Evolutionary conservation across 2,113 vertebrate genomes (phyloP), one percentile per base, ranked within the genome.

Genomic region (cat (Felis catus)): DNA sequence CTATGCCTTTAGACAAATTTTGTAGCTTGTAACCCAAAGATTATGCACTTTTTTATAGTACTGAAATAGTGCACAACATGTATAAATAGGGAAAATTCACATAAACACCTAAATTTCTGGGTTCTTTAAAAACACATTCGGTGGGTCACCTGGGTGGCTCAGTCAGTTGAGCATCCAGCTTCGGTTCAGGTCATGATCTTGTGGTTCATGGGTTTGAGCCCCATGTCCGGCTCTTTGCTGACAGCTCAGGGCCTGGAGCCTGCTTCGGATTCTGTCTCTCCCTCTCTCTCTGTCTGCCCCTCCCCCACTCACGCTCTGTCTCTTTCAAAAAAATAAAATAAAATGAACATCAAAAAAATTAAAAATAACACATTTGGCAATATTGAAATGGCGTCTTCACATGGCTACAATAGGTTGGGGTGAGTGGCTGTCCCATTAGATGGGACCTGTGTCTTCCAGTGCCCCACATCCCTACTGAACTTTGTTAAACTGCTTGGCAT

Each of bases 71-170:
- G 51, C 2, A 21, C 65, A 90, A n/a, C 14, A n/a, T 71, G 41
- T 33, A 55, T 18, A 65, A 94, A 82, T 18, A 27, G 71, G 63
- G 70, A 84, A 36, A 79, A 83, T 93, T 70, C 53, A 95, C 45
- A 78, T 81, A 93, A 95, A 65, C 23, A 82, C 82, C 12, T 83
- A 73, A 16, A 66, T 81, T 45, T 91, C 68, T 83, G 21, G 45
- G 21, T 70, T 76, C 61, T 92, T 78, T 66, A 48, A 31, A 70
- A 97, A 70, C 31, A 63, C n/a, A 79, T 45, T 66, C 76, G n/a
- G 33, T 31, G 7, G 55, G 19, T 19, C 7, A 19, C 55, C 55
- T 58, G 55, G 55, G 55, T 58, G 55, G 55, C 45, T 58, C 55
- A 58, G 55, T 58, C 18, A 58, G 55, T 21, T 58, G 55, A 58